Conservation (phyloP, 2,888 invertebrate species). For the Bellardia bayeri region DNA sequence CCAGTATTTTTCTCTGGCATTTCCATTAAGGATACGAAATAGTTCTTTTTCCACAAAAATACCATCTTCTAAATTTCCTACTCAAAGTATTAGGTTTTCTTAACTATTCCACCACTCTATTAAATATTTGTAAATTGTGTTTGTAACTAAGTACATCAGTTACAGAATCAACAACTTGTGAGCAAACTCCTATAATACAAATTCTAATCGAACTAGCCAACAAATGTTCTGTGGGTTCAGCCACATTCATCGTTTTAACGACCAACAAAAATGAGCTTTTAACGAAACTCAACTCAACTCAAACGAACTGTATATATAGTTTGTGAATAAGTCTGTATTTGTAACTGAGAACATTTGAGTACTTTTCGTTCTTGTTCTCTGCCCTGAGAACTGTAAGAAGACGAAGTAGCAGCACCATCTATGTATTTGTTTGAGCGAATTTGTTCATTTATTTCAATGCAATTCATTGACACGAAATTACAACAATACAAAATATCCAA, state of each 20-base stretch:
- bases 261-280: slow-evolving; percentile 18
- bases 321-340: background rate
- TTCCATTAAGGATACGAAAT: too few relatives aligned
- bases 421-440: slow-evolving; percentile 52
- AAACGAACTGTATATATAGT: background rate
- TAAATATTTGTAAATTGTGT: too few relatives aligned
- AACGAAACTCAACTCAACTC: background rate
- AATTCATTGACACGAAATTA: slow-evolving; percentile 73
- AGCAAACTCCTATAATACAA: too few relatives aligned
- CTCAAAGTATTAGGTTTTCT: too few relatives aligned
- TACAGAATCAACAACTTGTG: too few relatives aligned
- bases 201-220: too few relatives aligned
- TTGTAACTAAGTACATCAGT: too few relatives aligned
- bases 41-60: too few relatives aligned
- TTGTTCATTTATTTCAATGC: slow-evolving; percentile 68
- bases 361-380: background rate
- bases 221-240: too few relatives aligned
- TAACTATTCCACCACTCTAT: too few relatives aligned
- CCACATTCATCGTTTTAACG: background rate
- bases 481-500: slow-evolving; percentile 42
- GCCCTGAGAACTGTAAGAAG: background rate
- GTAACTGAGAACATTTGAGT: slow-evolving; percentile 19
- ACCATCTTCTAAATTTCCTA: too few relatives aligned
- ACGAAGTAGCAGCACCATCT: slow-evolving; percentile 24
- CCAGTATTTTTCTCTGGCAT: too few relatives aligned